Conservation (phyloP, 2,888 invertebrate species). For the Eurytoma californica region DNA sequence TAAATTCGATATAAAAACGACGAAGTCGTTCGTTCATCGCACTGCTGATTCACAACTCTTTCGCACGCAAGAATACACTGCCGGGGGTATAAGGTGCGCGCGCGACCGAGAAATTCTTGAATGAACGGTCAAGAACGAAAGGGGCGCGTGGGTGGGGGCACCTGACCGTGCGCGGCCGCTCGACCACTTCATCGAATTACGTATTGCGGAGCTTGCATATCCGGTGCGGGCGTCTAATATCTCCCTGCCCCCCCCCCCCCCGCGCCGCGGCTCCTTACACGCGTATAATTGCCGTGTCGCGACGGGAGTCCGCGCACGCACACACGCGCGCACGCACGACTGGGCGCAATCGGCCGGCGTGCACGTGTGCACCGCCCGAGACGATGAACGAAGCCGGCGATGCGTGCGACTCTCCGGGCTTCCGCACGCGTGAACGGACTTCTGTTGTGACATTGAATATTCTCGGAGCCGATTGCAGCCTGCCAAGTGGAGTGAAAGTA, state of each 20-base stretch:
- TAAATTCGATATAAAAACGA: too few species aligned
- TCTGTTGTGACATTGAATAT: not conserved
- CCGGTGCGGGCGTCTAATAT: slow-evolving; percentile 4
- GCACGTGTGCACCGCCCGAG: not conserved
- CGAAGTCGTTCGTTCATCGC: not conserved
- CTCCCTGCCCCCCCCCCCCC: not conserved
- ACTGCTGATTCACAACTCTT: slow-evolving; percentile 2
- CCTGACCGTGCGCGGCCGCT: not conserved
- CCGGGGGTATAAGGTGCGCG: not conserved
- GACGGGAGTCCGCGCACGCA: not conserved
- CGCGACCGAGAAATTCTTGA: slow-evolving; percentile 36
- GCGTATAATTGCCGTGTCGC: not conserved
- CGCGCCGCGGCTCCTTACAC: not conserved
- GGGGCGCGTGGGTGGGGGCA: not conserved
- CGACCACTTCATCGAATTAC: slow-evolving; percentile 37
- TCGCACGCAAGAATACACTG: not conserved
- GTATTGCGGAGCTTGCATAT: slow-evolving; percentile 46
- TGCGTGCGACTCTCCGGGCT: not conserved
- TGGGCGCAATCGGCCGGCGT: not conserved
- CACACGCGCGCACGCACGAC: not conserved
- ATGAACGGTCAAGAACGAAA: slow-evolving; percentile 26
- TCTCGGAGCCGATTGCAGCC: too few species aligned
- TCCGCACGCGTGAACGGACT: slow-evolving; percentile 8
- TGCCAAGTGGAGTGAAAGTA: too few species aligned
- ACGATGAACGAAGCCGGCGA: not conserved